These are phyloP conservation scores for Lepidocyrtinus sp. DNA, from an alignment of 2,888 invertebrate genomes.

Conservation along the genomic window DNA sequence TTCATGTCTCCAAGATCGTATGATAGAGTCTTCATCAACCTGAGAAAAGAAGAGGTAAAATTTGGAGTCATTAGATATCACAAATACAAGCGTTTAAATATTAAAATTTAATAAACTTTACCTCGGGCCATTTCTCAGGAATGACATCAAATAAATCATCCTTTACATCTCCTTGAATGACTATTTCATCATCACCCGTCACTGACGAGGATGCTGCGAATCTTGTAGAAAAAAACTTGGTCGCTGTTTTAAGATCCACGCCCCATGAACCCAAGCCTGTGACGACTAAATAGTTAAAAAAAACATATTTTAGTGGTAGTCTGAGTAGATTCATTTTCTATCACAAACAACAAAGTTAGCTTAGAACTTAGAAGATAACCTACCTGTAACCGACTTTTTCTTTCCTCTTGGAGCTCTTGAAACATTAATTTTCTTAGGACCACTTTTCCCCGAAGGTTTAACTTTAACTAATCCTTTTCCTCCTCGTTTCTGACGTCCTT, in stretches of 20 bases:
- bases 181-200: conserved; percentile 98
- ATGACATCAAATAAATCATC: conserved; percentile 98
- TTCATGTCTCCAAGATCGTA: conserved; percentile 94
- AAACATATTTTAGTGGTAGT: too few relatives aligned
- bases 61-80: conserved; percentile 17
- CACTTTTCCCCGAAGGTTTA: conserved; percentile 90
- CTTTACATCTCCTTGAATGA: conserved; percentile 99
- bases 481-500: conserved; percentile 96
- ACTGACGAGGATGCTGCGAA: conserved; percentile 99
- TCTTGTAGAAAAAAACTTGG: conserved; percentile 97
- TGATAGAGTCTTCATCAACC: conserved; percentile 94
- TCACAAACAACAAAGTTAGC: too few relatives aligned
- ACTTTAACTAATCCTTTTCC: conserved; percentile 96
- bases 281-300: conserved; percentile 76
- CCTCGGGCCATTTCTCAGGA: conserved; percentile 98
- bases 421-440: conserved; percentile 87
- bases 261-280: conserved; percentile 94
- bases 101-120: conserved; percentile 71
- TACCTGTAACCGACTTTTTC: conserved; percentile 93
- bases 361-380: conserved; percentile 74
- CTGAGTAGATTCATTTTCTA: too few relatives aligned
- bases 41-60: conserved; percentile 73
- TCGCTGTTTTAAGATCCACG: conserved; percentile 97
- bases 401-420: conserved; percentile 96
- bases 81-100: not conserved